Evolutionary conservation across 2,113 vertebrate genomes (phyloP), one percentile per base, ranked within the genome.

Genomic region (Pantherophis guttatus): DNA sequence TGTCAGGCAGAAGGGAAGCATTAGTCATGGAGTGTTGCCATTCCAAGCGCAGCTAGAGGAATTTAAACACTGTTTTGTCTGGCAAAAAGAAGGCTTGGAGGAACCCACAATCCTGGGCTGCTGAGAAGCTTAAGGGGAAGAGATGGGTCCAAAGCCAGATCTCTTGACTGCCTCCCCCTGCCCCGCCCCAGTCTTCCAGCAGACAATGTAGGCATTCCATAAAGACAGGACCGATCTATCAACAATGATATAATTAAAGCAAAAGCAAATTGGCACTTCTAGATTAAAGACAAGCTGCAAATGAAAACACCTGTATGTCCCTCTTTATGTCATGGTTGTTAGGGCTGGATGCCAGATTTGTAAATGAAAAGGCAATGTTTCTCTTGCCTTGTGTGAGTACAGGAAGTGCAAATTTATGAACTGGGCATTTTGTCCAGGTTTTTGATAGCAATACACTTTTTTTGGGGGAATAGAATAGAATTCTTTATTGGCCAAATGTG

Each of bases 231-330:
- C 97, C 98, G 97, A 97, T 97, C 94, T 97, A 97, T 96, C 96
- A 97, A 97, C 97, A 97, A 97, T 96, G 95, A 96, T 98, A 96
- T 97, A 97, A 98, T 98, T 98, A 98, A 97, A 98, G 96, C 95
- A 95, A 96, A 98, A 97, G 96, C 97, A 98, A 97, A 98, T 97
- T 97, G 97, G 97, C 98, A 97, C 97, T 96, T 96, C 95, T 93
- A 97, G 97, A 98, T 98, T 96, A 97, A 97, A 97, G 96, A 93
- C 96, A 98, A 96, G 97, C 97, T 96, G 94, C 96, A 97, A 97
- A 97, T 96, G 95, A 95, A 96, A 96, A 94, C 96, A 98, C 97
- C 95, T 97, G 96, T 97, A 95, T 0, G 90, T 96, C 95, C 94
- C 91, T 94, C 95, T 94, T 95, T 96, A 92, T 90, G 87, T 97